Conservation (phyloP, 2,113 vertebrate genomes). For the Spea multiplicata region DNA sequence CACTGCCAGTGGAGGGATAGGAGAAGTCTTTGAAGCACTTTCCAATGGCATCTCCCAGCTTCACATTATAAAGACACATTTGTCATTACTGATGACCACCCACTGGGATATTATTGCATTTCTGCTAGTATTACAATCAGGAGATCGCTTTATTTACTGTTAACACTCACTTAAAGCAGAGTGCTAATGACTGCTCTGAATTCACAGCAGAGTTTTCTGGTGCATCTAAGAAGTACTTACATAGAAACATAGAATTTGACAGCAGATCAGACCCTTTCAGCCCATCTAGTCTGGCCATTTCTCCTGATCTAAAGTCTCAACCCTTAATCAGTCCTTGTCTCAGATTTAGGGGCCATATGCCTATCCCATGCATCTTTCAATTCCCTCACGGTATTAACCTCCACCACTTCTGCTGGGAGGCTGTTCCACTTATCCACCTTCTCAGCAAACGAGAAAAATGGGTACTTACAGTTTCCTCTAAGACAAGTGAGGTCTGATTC, state of each 20-base stretch:
- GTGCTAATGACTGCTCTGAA: conserved; percentile 78
- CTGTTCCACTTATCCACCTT: too few relatives aligned
- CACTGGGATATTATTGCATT: conserved; percentile 80
- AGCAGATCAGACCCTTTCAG: too few relatives aligned
- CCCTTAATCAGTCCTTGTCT: too few relatives aligned
- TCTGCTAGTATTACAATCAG: conserved; percentile 77
- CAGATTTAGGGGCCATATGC: too few relatives aligned
- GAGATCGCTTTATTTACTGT: conserved; percentile 84
- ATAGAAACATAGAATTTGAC: not conserved
- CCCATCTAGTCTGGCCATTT: too few relatives aligned
- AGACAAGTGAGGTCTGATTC: too few relatives aligned
- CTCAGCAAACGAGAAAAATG: too few relatives aligned
- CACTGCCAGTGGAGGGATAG: conserved; percentile 63
- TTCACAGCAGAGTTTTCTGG: conserved; percentile 69
- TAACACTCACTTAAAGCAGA: conserved; percentile 81
- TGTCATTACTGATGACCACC: conserved; percentile 81
- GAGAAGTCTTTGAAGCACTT: conserved; percentile 67
- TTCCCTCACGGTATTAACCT: too few relatives aligned
- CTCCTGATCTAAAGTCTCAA: too few relatives aligned
- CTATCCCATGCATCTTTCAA: too few relatives aligned
- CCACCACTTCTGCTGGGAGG: too few relatives aligned
- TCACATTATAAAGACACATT: conserved; percentile 71
- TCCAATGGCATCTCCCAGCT: conserved; percentile 66
- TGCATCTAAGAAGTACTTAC: conserved; percentile 69
- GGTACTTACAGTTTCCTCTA: too few relatives aligned